phyloP scores from a whole-genome alignment of 2,797 vertebrate genomes.

The Capromys pilorides region DNA sequence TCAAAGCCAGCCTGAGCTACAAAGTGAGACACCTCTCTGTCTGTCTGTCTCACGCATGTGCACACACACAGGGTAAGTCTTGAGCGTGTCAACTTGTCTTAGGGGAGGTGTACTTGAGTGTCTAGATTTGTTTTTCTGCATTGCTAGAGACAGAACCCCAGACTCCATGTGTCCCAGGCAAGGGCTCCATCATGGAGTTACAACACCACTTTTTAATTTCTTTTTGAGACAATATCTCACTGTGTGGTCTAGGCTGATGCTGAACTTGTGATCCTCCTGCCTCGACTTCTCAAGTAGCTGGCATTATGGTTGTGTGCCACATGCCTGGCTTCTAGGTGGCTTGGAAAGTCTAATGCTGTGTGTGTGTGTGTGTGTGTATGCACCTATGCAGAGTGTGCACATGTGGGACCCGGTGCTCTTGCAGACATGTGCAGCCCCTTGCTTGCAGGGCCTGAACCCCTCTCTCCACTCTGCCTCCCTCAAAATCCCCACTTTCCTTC shows the following conservation, averaged over 20 bases:
- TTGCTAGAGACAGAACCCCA: too few relatives aligned
- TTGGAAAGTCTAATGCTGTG: not conserved
- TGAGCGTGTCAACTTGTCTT: not conserved
- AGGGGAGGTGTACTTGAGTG: not conserved
- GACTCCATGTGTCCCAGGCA: too few relatives aligned
- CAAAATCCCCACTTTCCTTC: not conserved
- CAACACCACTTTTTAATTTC: not conserved
- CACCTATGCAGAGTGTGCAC: not conserved
- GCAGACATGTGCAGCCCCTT: slow-evolving; percentile 42
- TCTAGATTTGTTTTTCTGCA: not conserved
- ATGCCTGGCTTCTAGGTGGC: not conserved
- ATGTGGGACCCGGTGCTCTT: accelerated
- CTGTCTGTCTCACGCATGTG: not conserved
- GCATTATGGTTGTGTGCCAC: not conserved
- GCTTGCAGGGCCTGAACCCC: not conserved
- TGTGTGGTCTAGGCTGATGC: not conserved
- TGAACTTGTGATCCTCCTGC: not conserved
- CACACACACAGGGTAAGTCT: not conserved
- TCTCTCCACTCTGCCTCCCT: not conserved
- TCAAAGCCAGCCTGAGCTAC: not conserved
- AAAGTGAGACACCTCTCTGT: not conserved
- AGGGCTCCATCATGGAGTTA: too few relatives aligned
- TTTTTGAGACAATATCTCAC: not conserved
- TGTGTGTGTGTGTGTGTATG: too few relatives aligned
- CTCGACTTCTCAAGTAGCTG: not conserved